Evolutionary conservation across 2,113 vertebrate genomes (phyloP).

Genomic region (Corythornis vintsioides): DNA sequence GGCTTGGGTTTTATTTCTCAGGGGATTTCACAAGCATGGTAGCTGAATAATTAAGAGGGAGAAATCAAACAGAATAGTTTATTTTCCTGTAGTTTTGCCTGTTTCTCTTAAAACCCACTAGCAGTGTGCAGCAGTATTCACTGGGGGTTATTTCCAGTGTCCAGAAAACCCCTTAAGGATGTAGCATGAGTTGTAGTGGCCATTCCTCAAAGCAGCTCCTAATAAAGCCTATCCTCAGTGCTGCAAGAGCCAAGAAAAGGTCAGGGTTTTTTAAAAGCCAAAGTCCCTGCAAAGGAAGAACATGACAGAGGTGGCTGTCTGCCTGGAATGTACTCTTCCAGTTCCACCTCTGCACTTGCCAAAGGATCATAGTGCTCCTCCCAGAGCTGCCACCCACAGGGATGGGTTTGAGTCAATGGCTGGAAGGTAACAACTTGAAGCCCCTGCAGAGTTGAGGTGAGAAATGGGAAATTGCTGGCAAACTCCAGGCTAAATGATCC

Average conservation of each 20-base stretch:
- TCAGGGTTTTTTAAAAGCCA: not conserved
- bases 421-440: not conserved
- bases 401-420: not conserved
- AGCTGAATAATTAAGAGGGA: not conserved
- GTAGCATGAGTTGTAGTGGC: not conserved
- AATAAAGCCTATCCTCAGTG: not conserved
- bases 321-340: not conserved
- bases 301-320: not conserved
- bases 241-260: not conserved
- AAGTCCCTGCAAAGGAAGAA: not conserved
- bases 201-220: not conserved
- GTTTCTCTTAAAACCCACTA: not conserved
- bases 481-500: not conserved
- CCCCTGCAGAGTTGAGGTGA: not conserved
- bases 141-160: not conserved
- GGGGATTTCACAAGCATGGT: not conserved
- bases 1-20: not conserved
- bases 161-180: not conserved
- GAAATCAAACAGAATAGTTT: not conserved
- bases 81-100: not conserved
- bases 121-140: not conserved
- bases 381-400: not conserved
- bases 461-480: not conserved
- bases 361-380: not conserved
- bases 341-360: not conserved